These are phyloP conservation scores for Lepidocyrtinus sp. DNA, from an alignment of 2,888 invertebrate species.

Conservation along the genomic window DNA sequence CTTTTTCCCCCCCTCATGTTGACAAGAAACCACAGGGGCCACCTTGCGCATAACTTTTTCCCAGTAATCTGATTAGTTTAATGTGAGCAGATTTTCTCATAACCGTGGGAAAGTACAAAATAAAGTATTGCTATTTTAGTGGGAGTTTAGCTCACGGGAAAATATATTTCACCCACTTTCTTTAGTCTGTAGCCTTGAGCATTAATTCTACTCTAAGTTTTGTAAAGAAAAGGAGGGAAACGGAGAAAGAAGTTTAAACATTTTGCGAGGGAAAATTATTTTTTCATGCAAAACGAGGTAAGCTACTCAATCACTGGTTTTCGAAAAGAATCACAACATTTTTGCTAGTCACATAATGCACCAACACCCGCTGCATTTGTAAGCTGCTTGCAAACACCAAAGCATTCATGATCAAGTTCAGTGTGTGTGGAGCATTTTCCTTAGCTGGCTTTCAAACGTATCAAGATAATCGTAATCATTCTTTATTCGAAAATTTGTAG, in stretches of 20 bases:
- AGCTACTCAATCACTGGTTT: not conserved
- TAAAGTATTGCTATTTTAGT: no score
- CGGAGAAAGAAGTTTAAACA: constrained; percentile 6
- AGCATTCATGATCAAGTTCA: not conserved
- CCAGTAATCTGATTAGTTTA: not conserved
- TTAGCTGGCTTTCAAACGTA: no score
- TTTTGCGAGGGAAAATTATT: not conserved
- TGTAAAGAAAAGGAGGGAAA: not conserved
- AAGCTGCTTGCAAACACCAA: not conserved
- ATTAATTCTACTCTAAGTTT: no score
- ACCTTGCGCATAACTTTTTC: not conserved
- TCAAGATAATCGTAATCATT: constrained; percentile 3
- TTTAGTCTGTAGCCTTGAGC: no score
- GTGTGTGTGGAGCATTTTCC: not conserved
- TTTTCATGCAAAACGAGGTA: not conserved
- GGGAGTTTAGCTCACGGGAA: no score
- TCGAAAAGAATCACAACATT: not conserved
- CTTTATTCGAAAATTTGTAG: constrained; percentile 6
- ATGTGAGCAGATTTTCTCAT: not conserved
- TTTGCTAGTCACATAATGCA: not conserved
- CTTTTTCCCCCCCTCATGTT: not conserved
- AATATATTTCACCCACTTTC: no score
- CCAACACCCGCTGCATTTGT: not conserved
- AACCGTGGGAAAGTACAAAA: not conserved
- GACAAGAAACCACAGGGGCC: not conserved